phyloP scores from a whole-genome alignment of 2,888 invertebrate species.

The Julus scandinavius region DNA sequence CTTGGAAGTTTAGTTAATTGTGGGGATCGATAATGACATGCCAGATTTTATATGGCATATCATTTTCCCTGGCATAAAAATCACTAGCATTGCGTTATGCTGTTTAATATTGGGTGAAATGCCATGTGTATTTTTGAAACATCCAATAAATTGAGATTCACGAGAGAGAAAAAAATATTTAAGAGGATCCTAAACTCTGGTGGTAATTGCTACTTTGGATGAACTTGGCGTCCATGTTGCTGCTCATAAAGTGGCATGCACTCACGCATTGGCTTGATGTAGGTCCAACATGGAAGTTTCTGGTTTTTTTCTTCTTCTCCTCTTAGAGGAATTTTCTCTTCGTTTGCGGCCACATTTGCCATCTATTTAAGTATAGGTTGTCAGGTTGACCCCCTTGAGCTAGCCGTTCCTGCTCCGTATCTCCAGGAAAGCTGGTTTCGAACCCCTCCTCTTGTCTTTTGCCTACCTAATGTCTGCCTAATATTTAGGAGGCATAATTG shows the following conservation, averaged over 20 bases:
- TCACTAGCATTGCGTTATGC: too few relatives aligned
- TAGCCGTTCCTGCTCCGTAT: constrained; percentile 25
- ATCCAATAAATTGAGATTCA: too few relatives aligned
- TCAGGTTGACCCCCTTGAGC: constrained; percentile 19
- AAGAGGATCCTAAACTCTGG: too few relatives aligned
- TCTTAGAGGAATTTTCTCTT: not conserved
- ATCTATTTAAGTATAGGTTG: constrained; percentile 27
- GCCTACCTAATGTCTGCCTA: constrained; percentile 16
- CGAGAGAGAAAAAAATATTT: too few relatives aligned
- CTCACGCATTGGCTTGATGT: not conserved
- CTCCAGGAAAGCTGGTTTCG: constrained; percentile 27
- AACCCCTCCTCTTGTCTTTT: constrained; percentile 20
- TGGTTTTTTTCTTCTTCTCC: not conserved
- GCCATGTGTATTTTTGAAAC: too few relatives aligned
- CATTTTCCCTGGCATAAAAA: too few relatives aligned
- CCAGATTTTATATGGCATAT: too few relatives aligned
- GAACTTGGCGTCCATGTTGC: not conserved
- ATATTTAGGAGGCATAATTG: constrained; percentile 27
- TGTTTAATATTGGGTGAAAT: too few relatives aligned
- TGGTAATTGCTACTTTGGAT: not conserved
- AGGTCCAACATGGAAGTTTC: not conserved
- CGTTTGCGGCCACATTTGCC: constrained; percentile 21
- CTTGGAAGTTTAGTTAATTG: too few relatives aligned
- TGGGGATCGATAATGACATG: too few relatives aligned
- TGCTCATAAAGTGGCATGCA: not conserved